These are phyloP conservation scores for Daubentonia madagascariensis DNA, from an alignment of 2,113 vertebrate species.

Conservation along the genomic window DNA sequence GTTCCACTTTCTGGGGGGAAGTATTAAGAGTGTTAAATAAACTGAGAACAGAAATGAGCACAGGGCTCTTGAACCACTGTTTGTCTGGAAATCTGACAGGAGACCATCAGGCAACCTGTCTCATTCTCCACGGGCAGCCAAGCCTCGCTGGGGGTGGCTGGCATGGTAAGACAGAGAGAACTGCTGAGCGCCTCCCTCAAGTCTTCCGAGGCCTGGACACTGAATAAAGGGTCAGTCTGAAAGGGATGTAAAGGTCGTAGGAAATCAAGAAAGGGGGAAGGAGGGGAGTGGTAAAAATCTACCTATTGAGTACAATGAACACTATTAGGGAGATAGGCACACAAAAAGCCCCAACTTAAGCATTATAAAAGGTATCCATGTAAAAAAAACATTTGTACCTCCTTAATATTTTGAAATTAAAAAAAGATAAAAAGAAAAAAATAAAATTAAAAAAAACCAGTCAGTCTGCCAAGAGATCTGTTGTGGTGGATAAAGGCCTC, in stretches of 20 bases:
- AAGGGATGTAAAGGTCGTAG: too few species aligned
- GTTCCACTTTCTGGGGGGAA: not conserved
- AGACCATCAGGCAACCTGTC: not conserved
- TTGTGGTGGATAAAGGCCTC: not conserved
- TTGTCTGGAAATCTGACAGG: not conserved
- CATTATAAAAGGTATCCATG: too few species aligned
- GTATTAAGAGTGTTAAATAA: not conserved
- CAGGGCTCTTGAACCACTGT: not conserved
- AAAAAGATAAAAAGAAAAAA: too few species aligned
- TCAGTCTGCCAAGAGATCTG: not conserved
- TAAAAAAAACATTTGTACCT: too few species aligned
- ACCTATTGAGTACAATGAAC: too few species aligned
- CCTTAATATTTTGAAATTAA: too few species aligned
- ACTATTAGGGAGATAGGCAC: too few species aligned
- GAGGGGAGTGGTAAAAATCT: too few species aligned
- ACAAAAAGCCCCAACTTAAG: too few species aligned
- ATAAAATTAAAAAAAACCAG: too few species aligned
- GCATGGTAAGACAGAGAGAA: not conserved
- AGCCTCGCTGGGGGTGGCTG: fast-evolving
- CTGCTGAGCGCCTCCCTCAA: not conserved
- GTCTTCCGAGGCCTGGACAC: not conserved
- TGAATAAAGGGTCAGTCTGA: not conserved
- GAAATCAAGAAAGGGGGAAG: too few species aligned
- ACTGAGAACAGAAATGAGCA: not conserved
- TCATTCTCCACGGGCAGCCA: not conserved